Base-by-base conservation (phyloP, 1,140 invertebrate species). In the Cardiocondyla obscurior region DNA sequence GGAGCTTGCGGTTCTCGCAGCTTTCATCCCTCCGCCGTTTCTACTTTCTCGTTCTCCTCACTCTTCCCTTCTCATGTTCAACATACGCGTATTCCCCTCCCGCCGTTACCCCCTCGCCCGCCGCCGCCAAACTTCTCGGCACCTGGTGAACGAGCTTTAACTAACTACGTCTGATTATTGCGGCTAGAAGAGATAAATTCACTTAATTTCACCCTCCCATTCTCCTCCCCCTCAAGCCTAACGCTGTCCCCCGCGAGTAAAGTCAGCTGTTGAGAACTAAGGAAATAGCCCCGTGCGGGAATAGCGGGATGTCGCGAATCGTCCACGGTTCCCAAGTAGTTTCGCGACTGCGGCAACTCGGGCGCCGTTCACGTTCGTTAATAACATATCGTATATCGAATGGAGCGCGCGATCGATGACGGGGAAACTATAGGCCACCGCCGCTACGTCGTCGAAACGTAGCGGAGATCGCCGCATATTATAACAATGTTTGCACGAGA, bases 151-250 rank as follows among this genome's bases (percentile, higher is more conserved):
- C 33, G 53, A 82, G 85, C 70, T 49, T 62, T 67, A 79, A 88
- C 85, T 90, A 90, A 91, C 90, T 79, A 87, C 83, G 81, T 62
- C 89, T 88, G 89, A 91, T 91, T 90, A 92, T 90, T 89, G 89
- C 87, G 84, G 64, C 60, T 73, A 53, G 79, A 79, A 89, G 87
- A 91, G 90, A 91, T 90, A 90, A 88, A 90, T 89, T 89, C 74
- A 85, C 82, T 89, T 89, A 90, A 90, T 90, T 89, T 87, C 82
- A 86, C 16, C n/a, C 79, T 69, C 58, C n/a, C n/a, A n/a, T n/a
- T n/a, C n/a, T n/a, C n/a, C n/a, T n/a, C n/a, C n/a, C n/a, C n/a
- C n/a, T n/a, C 46, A 57, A 82, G 77, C 77, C 65, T 85, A 79
- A 64, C 74, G 55, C 28, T 53, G 64, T 73, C 33, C 16, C 55